Base-by-base conservation (phyloP, 2,113 vertebrate genomes). In the Hemiscyllium ocellatum region DNA sequence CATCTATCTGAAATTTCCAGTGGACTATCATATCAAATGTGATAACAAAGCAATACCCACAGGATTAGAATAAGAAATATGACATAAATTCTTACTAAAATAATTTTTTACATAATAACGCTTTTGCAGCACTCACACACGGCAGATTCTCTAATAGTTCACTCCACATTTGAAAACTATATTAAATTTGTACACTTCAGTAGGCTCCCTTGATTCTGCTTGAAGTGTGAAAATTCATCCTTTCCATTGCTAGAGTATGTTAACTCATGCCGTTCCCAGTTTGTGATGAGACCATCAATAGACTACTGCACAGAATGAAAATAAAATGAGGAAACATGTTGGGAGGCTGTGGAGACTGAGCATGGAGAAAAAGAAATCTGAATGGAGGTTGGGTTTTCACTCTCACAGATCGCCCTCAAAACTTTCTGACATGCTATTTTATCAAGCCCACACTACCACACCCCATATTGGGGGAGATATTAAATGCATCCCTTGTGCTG, bases 1-100 rank as follows among this genome's bases (percentile, higher is more conserved):
- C 89, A 93, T 66, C 89, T 66, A 66, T 66, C 19, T 93, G 61
- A 93, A 93, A n/a, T 8, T n/a, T 93, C 17, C 89, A 93, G 17
- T n/a, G n/a, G 33, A 37, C 89, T 37, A 65, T 65, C 4, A 66
- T 37, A 65, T n/a, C 52, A 10, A 90, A 61, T 7, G 52, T 26
- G 4, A 87, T 50, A 24, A 47, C 8, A 87, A 56, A 87, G 10
- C 47, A 52, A 61, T 17, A 3, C 29, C 33, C 15, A n/a, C 4
- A n/a, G 87, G 33, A 90, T 90, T 90, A 65, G 52, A 90, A 90
- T 33, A 90, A 19, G 29, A 90, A 61, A 33, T 50, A 4, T 90
- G 87, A 65, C 17, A 20, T 4, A 90, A 61, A 33, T 61, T 65
- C 12, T 33, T 65, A 65, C 61, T 56, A 33, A 65, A n/a, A 65